Percentiles rank a stretch among this genome's conserved stretches.
Conservation (phyloP, 2,797 vertebrate species). For the Neostethus bicornis region DNA sequence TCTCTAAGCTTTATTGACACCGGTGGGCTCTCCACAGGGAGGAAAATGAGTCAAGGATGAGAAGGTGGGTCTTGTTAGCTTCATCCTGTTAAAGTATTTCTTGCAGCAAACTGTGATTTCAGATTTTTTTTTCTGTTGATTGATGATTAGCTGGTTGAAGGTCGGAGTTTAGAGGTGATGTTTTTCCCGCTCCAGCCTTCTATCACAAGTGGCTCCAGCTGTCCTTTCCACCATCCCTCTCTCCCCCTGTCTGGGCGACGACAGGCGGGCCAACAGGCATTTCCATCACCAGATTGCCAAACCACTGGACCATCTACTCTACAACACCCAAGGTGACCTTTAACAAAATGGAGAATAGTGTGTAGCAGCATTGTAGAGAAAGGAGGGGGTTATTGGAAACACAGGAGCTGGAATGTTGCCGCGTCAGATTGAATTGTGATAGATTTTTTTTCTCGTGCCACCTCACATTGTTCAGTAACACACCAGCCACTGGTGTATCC, state of each 20-base stretch:
- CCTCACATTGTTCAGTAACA: slow-evolving; percentile 14
- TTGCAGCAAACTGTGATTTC: slow-evolving; percentile 30
- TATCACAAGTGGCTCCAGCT: slow-evolving; percentile 59
- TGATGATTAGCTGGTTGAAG: slow-evolving; percentile 52
- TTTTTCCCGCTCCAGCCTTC: slow-evolving; percentile 42
- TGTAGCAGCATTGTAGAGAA: slow-evolving; percentile 11
- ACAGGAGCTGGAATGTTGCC: slow-evolving; percentile 19
- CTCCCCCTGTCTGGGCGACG: slow-evolving; percentile 25
- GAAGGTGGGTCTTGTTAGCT: slow-evolving; percentile 32
- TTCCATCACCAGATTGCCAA: slow-evolving; percentile 63
- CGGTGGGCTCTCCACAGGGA: slow-evolving; percentile 28
- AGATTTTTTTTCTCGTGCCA: slow-evolving; percentile 6
- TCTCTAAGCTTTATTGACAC: slow-evolving; percentile 61
- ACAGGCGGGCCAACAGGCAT: slow-evolving; percentile 49
- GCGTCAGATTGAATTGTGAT: slow-evolving; percentile 45
- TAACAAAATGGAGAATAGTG: slow-evolving; percentile 47
- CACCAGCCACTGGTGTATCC: slow-evolving; percentile 17
- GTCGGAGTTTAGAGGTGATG: slow-evolving; percentile 31
- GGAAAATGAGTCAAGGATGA: slow-evolving; percentile 18
- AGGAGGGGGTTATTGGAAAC: slow-evolving; percentile 30
- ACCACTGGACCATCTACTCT: slow-evolving; percentile 57
- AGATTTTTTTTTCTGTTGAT: slow-evolving; percentile 45
- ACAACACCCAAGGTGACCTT: slow-evolving; percentile 70
- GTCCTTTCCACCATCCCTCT: slow-evolving; percentile 22
- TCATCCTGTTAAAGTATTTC: slow-evolving; percentile 13